Percentiles rank a stretch among this genome's conserved stretches.
Conservation (phyloP, 2,797 vertebrate genomes). For the Emys orbicularis region DNA sequence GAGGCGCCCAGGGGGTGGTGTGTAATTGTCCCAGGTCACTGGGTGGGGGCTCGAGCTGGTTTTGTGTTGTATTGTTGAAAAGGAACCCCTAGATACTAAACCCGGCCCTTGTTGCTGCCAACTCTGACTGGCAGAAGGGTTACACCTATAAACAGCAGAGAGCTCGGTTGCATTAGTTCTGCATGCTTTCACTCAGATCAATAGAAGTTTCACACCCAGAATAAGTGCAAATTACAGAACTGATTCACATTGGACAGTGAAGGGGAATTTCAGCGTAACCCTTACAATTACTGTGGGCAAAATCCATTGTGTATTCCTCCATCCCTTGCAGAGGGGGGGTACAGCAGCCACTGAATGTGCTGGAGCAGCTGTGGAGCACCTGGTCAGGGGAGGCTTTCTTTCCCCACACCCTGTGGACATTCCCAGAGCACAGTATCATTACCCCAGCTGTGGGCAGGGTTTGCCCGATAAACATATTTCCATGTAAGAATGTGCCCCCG, state of each 20-base stretch:
- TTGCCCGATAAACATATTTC: not conserved
- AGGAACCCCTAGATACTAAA: no score
- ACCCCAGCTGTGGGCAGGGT: not conserved
- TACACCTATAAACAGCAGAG: not conserved
- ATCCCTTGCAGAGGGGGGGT: accelerated
- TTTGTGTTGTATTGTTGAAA: no score
- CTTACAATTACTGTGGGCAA: not conserved
- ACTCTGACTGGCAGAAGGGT: no score
- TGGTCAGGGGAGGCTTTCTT: not conserved
- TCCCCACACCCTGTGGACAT: not conserved
- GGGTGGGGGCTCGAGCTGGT: no score
- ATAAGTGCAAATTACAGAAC: not conserved
- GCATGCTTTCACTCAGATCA: not conserved
- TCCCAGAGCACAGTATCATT: not conserved
- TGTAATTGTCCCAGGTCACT: no score
- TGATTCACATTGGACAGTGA: not conserved
- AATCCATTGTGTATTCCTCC: not conserved
- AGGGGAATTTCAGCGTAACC: not conserved
- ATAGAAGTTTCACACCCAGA: not conserved
- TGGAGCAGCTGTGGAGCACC: no score
- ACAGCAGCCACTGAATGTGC: not conserved
- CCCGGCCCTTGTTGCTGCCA: no score
- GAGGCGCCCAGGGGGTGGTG: no score
- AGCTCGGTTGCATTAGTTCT: not conserved
- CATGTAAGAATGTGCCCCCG: not conserved